Conservation (phyloP, 2,797 vertebrate genomes). For the Labeo calbasu region DNA sequence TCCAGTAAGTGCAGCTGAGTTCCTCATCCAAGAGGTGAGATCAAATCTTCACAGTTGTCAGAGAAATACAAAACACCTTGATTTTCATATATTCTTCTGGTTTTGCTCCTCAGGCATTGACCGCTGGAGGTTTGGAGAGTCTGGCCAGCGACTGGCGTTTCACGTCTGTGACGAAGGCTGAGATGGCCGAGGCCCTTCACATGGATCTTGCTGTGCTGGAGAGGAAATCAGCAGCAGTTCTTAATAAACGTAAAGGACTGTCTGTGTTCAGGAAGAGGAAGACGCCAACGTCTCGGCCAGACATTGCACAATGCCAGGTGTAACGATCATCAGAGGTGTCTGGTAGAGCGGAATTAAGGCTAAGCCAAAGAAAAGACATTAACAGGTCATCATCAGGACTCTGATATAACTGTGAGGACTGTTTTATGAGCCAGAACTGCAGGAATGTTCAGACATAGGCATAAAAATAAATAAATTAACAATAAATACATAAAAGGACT, state of each 20-base stretch:
- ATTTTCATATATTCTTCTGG: not conserved
- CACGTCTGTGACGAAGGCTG: conserved; percentile 65
- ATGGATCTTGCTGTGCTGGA: conserved; percentile 73
- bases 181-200: conserved; percentile 73
- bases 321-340: conserved; percentile 1
- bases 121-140: conserved; percentile 67
- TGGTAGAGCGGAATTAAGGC: not conserved
- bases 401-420: conserved; percentile 15
- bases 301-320: conserved; percentile 4
- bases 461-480: not conserved
- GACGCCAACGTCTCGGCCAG: not conserved
- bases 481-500: not conserved
- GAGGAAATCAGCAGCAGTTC: conserved; percentile 64
- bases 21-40: conserved; percentile 78
- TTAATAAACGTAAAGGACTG: conserved; percentile 60
- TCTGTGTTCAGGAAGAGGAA: not conserved
- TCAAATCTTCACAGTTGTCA: not conserved
- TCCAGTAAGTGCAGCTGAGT: conserved; percentile 66
- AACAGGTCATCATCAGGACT: not conserved
- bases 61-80: not conserved
- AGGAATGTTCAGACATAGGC: too few relatives aligned
- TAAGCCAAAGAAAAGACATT: conserved; percentile 8
- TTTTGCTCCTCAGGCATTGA: conserved; percentile 71
- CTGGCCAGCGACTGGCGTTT: conserved; percentile 72
- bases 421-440: conserved; percentile 1